These are phyloP conservation scores for Motacilla tschutschensis DNA, from an alignment of 2,113 vertebrate genomes.

Conservation along the genomic window DNA sequence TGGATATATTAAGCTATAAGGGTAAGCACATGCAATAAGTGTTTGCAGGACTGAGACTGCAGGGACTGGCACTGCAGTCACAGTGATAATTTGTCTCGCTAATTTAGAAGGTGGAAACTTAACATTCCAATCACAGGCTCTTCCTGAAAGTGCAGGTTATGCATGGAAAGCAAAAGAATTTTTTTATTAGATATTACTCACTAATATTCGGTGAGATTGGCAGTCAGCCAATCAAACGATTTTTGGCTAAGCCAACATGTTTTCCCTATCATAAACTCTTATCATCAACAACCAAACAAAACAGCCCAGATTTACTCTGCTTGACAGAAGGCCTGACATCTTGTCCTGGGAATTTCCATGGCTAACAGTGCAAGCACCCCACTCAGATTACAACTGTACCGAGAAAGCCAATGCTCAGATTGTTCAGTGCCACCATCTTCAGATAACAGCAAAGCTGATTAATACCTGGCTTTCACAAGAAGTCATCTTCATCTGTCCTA, in stretches of 20 bases:
- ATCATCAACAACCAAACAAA: background rate
- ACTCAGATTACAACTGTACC: background rate
- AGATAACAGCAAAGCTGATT: background rate
- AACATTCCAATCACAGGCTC: background rate
- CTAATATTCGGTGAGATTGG: background rate
- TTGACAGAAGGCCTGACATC: background rate
- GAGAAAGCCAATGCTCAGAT: accelerated
- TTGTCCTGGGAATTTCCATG: background rate
- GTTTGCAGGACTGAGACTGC: background rate
- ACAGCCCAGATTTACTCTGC: background rate
- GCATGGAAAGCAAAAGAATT: background rate
- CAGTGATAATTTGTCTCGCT: background rate
- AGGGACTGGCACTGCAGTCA: background rate
- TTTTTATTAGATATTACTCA: background rate
- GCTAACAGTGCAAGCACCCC: background rate
- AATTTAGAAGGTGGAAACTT: background rate
- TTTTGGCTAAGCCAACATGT: background rate
- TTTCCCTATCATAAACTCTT: background rate
- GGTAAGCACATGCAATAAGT: background rate
- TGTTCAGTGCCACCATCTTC: slow-evolving; percentile 33
- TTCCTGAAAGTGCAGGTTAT: background rate
- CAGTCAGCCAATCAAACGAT: background rate
- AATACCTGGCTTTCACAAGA: background rate
- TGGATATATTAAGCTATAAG: slow-evolving; percentile 2
- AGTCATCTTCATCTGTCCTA: background rate